Conservation (phyloP, 2,888 invertebrate genomes). For the Diplolepis rosae region DNA sequence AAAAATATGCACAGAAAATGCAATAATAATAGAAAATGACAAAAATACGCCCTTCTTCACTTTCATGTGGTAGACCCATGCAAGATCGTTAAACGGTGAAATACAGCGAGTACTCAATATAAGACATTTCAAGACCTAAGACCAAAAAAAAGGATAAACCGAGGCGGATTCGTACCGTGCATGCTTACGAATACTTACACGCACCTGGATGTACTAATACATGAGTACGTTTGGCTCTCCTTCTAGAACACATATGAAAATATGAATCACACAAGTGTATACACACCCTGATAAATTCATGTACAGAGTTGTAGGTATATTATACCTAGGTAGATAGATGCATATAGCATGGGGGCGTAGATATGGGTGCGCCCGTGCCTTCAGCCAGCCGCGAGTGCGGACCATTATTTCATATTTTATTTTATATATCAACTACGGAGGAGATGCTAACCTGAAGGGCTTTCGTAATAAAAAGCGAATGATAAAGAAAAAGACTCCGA, state of each 20-base stretch:
- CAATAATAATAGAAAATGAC: background rate
- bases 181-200: slow-evolving; percentile 23
- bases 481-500: slow-evolving; percentile 36
- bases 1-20: background rate
- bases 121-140: slow-evolving; percentile 30
- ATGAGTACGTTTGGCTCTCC: background rate
- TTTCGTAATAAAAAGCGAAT: slow-evolving; percentile 37
- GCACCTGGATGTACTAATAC: background rate
- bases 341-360: slow-evolving; percentile 71
- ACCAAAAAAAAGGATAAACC: slow-evolving; percentile 54
- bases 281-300: slow-evolving; percentile 36
- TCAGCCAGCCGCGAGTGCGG: slow-evolving; percentile 70
- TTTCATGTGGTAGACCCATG: background rate
- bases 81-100: background rate
- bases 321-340: slow-evolving; percentile 60
- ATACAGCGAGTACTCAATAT: background rate
- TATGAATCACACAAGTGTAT: slow-evolving; percentile 40
- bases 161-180: slow-evolving; percentile 60
- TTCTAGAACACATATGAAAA: slow-evolving; percentile 49
- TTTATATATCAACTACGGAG: slow-evolving; percentile 69
- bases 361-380: slow-evolving; percentile 74
- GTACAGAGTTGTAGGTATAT: slow-evolving; percentile 45
- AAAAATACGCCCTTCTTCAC: background rate
- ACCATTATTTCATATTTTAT: slow-evolving; percentile 74
- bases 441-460: slow-evolving; percentile 64